These are phyloP conservation scores for Callorhinus ursinus DNA, from an alignment of 2,113 vertebrate species.

Conservation along the genomic window DNA sequence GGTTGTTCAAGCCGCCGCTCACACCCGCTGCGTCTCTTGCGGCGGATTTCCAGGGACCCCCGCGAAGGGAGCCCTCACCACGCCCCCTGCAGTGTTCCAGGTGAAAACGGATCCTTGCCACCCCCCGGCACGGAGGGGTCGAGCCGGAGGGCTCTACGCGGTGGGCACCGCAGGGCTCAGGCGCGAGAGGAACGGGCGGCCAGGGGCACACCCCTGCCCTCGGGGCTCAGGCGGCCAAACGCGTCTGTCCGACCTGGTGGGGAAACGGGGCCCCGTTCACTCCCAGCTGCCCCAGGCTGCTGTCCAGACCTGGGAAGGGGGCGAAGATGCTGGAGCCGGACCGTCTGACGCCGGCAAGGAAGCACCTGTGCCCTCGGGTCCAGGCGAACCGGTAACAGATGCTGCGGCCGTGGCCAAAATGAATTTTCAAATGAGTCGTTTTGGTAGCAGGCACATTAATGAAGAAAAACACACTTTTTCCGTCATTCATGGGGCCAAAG, in stretches of 20 bases:
- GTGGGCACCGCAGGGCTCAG: neutral
- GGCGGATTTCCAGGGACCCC: neutral
- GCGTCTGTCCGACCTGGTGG: conserved; percentile 70
- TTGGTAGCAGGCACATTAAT: conserved; percentile 73
- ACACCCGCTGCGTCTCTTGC: neutral
- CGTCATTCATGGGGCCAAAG: conserved; percentile 36
- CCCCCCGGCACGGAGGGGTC: neutral
- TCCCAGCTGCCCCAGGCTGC: conserved; percentile 64
- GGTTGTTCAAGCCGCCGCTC: neutral
- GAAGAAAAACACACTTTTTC: conserved; percentile 57
- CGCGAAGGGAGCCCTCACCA: neutral
- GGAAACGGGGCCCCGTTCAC: conserved; percentile 41
- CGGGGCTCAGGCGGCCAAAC: conserved; percentile 65
- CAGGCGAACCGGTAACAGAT: conserved; percentile 81
- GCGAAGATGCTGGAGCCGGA: neutral
- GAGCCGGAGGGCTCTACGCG: accelerated
- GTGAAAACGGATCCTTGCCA: accelerated
- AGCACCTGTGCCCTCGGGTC: conserved; percentile 76
- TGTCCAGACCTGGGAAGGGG: conserved; percentile 63
- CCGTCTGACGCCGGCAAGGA: conserved; percentile 22
- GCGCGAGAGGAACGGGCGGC: accelerated
- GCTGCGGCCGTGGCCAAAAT: conserved; percentile 71
- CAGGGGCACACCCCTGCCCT: conserved; percentile 50
- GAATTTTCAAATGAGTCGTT: conserved; percentile 80
- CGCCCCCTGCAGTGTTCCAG: neutral